Percentiles rank a stretch among this genome's conserved stretches.
Evolutionary conservation across 2,797 vertebrate species (phyloP).

Genomic region (Allochrocebus solatus): DNA sequence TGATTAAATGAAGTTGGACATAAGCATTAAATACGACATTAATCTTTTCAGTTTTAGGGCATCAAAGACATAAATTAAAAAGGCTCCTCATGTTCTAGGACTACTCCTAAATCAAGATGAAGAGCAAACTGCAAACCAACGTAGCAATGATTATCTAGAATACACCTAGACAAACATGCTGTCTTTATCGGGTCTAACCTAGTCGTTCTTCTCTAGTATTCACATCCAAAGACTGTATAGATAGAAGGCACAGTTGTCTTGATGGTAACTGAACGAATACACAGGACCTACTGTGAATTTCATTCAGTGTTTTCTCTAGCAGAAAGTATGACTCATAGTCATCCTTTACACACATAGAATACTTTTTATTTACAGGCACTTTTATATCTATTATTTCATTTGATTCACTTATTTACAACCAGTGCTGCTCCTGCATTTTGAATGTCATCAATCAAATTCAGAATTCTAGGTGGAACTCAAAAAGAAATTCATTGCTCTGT

Average conservation of each 20-base stretch:
- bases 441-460: conserved; percentile 38
- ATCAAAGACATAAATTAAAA: background rate
- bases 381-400: conserved; percentile 15
- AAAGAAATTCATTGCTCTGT: background rate
- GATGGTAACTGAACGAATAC: background rate
- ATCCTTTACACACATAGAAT: background rate
- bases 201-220: background rate
- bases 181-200: background rate
- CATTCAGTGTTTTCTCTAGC: background rate
- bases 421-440: background rate
- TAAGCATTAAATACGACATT: background rate
- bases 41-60: background rate
- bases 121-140: background rate
- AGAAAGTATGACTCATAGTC: background rate
- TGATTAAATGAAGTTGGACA: background rate
- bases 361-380: background rate
- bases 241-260: background rate
- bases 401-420: background rate
- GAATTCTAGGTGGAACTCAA: background rate
- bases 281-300: background rate
- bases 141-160: background rate
- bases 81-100: background rate
- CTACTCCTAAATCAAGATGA: background rate
- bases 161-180: background rate
- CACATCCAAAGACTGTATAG: background rate